phyloP scores from a whole-genome alignment of 2,113 vertebrate genomes.

The Furnarius figulus region DNA sequence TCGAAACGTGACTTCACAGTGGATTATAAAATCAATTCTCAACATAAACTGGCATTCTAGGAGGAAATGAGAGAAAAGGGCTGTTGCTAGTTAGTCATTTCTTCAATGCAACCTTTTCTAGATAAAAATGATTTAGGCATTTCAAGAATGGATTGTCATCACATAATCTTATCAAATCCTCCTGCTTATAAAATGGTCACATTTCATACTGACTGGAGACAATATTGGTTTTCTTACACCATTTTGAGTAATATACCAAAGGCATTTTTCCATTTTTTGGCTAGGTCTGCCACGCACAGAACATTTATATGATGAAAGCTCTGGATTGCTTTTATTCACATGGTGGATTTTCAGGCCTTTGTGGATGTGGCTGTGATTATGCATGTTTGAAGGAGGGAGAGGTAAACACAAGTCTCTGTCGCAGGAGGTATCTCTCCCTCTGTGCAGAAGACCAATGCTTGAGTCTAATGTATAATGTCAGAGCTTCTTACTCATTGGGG shows the following conservation, averaged over 20 bases:
- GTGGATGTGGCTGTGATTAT: neutral
- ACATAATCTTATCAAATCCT: neutral
- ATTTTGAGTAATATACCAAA: neutral
- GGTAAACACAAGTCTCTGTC: neutral
- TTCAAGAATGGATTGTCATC: neutral
- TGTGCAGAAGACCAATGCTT: neutral
- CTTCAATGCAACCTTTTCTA: neutral
- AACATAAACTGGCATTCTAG: neutral
- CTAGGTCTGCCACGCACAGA: neutral
- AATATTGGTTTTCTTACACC: neutral
- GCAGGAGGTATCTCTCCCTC: neutral
- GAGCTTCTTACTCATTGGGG: neutral
- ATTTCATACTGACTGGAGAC: neutral
- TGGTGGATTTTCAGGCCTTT: neutral
- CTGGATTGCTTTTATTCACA: neutral
- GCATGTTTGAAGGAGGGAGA: neutral
- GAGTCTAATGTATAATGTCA: neutral
- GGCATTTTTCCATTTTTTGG: neutral
- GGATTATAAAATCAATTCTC: constrained; percentile 1
- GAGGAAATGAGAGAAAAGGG: neutral
- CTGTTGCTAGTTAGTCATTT: neutral
- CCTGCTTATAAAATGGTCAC: neutral
- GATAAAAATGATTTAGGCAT: neutral
- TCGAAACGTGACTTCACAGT: neutral
- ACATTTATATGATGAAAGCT: neutral